These are phyloP conservation scores for Bombus haemorrhoidalis DNA, from an alignment of 1,140 invertebrate species.

Conservation along the genomic window DNA sequence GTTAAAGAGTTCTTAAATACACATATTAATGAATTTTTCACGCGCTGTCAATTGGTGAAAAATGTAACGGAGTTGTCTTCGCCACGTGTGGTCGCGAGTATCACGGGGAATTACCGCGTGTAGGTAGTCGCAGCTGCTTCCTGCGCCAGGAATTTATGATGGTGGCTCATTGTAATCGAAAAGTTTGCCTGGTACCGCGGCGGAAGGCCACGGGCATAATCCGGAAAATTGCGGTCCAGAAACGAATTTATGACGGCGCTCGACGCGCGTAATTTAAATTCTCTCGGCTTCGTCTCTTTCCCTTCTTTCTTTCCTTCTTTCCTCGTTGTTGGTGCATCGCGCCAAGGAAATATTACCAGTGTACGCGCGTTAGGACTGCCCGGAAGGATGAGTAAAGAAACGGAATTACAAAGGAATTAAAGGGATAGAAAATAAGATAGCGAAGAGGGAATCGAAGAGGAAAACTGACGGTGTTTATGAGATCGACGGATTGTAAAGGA, in stretches of 20 bases:
- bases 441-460: no score
- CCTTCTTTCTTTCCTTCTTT: neutral
- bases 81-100: neutral
- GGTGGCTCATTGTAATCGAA: slow-evolving; percentile 42
- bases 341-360: slow-evolving; percentile 4
- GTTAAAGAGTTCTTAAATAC: no score
- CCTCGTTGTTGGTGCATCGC: neutral
- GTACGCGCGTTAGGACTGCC: no score
- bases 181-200: slow-evolving; percentile 16
- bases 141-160: neutral
- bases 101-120: neutral
- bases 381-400: neutral
- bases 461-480: no score
- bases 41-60: neutral
- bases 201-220: slow-evolving; percentile 41
- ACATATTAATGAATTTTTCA: neutral
- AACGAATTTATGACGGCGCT: slow-evolving; percentile 42
- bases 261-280: slow-evolving; percentile 50
- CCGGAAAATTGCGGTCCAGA: slow-evolving; percentile 49
- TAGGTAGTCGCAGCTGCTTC: neutral
- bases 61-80: neutral
- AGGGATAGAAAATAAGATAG: no score
- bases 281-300: slow-evolving; percentile 1
- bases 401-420: neutral
- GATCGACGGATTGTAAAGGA: no score